A percentile compares a stretch with the other conserved stretches of the same genome.
These are phyloP conservation scores for Elephas maximus DNA, from an alignment of 2,113 vertebrate species.

Conservation along the genomic window DNA sequence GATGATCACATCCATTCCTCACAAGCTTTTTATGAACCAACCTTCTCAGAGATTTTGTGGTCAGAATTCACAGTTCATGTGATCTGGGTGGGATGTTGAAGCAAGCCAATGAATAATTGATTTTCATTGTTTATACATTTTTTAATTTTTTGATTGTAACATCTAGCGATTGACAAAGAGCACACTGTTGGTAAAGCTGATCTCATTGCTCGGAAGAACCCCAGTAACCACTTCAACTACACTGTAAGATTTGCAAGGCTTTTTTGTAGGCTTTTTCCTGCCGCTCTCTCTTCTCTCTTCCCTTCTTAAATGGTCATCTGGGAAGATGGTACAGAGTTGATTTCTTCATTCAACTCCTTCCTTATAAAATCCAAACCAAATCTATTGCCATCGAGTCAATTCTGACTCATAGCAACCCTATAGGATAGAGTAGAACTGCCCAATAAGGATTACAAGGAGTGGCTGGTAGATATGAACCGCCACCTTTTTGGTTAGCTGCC, in stretches of 20 bases:
- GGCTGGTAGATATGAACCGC: too few relatives aligned
- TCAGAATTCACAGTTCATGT: background rate
- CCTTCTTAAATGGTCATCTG: background rate
- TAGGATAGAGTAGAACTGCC: too few relatives aligned
- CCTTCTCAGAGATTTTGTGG: background rate
- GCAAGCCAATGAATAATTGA: background rate
- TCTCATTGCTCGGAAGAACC: background rate
- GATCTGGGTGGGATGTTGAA: background rate
- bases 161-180: background rate
- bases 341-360: background rate
- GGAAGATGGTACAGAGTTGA: too few relatives aligned
- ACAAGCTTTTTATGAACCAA: background rate
- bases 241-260: background rate
- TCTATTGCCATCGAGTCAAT: too few relatives aligned
- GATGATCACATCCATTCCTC: background rate
- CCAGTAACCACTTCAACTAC: background rate
- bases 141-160: background rate
- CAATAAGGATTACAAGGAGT: too few relatives aligned
- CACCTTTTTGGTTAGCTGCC: too few relatives aligned
- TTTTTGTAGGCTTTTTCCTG: background rate
- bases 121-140: background rate
- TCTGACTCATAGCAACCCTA: too few relatives aligned
- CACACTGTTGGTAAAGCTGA: background rate
- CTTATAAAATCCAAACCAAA: too few relatives aligned
- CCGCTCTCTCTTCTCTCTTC: background rate